Evolutionary conservation across 2,888 invertebrate genomes (phyloP).

Genomic region (Athalia cordata): DNA sequence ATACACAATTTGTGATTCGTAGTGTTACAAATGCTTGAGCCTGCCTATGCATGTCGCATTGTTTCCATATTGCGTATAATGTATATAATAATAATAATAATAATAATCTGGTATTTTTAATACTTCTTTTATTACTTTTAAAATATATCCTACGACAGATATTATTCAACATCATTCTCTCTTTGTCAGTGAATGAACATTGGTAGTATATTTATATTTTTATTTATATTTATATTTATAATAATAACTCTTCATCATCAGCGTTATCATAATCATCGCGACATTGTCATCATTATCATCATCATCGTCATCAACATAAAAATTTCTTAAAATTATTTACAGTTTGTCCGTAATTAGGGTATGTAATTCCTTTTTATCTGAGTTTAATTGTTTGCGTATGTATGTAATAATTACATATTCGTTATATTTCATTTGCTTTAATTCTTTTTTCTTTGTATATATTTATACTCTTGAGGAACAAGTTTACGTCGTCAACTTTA

Average conservation of each 20-base stretch:
- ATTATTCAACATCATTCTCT: slow-evolving; percentile 58
- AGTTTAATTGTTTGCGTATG: background rate
- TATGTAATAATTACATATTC: background rate
- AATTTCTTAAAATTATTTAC: slow-evolving; percentile 50
- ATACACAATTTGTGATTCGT: slow-evolving; percentile 45
- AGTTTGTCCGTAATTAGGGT: slow-evolving; percentile 52
- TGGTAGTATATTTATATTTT: slow-evolving; percentile 29
- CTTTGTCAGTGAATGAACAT: slow-evolving; percentile 40
- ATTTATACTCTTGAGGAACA: slow-evolving; percentile 32
- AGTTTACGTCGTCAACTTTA: slow-evolving; percentile 16
- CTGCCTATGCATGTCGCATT: slow-evolving; percentile 43
- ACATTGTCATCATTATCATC: background rate
- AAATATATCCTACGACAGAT: slow-evolving; percentile 64
- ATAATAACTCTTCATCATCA: background rate
- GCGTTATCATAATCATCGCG: background rate
- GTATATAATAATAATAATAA: slow-evolving; percentile 22
- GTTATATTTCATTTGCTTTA: background rate
- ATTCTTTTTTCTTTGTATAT: slow-evolving; percentile 1
- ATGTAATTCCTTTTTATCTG: slow-evolving; percentile 36
- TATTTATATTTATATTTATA: background rate
- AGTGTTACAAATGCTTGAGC: slow-evolving; percentile 43
- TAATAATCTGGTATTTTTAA: slow-evolving; percentile 40
- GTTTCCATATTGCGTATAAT: slow-evolving; percentile 38
- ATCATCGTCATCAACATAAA: slow-evolving; percentile 2
- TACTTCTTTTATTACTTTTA: slow-evolving; percentile 57